Percentiles rank a stretch among this genome's conserved stretches.
phyloP scores from a whole-genome alignment of 2,888 invertebrate genomes.

The Polydrusus pterygomalis region DNA sequence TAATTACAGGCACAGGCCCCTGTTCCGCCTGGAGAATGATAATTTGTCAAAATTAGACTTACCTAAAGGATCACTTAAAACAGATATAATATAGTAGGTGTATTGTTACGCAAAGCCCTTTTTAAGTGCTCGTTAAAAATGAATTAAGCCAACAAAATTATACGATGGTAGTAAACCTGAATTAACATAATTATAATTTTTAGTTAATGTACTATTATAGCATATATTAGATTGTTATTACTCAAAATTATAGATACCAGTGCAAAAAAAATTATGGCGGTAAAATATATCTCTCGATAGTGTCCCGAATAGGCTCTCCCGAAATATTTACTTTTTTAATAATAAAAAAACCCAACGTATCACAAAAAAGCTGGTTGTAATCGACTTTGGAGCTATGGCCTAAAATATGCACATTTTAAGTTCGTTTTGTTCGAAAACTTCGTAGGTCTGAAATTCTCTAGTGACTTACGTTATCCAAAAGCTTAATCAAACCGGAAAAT shows the following conservation, averaged over 20 bases:
- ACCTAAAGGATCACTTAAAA: background rate
- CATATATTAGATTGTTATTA: too few species aligned
- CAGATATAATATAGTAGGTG: background rate
- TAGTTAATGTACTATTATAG: too few species aligned
- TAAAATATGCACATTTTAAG: slow-evolving; percentile 16
- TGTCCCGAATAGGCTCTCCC: too few species aligned
- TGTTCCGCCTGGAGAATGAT: background rate
- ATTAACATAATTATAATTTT: too few species aligned
- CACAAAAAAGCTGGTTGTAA: background rate
- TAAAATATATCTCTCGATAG: too few species aligned
- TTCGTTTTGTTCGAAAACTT: slow-evolving; percentile 8
- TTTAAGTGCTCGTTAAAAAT: background rate
- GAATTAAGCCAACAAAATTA: too few species aligned
- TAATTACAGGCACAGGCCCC: too few species aligned
- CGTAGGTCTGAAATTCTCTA: slow-evolving; percentile 11
- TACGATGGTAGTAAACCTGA: too few species aligned
- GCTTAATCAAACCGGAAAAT: slow-evolving; percentile 28
- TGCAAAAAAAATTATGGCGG: too few species aligned
- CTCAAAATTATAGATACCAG: too few species aligned
- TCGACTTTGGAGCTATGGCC: background rate
- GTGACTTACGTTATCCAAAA: slow-evolving; percentile 11
- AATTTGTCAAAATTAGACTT: slow-evolving; percentile 4
- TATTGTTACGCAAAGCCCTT: background rate
- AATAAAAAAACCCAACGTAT: background rate
- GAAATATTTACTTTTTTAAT: background rate